These are phyloP conservation scores for Bombus waltoni DNA, from an alignment of 1,140 invertebrate genomes.

Conservation along the genomic window DNA sequence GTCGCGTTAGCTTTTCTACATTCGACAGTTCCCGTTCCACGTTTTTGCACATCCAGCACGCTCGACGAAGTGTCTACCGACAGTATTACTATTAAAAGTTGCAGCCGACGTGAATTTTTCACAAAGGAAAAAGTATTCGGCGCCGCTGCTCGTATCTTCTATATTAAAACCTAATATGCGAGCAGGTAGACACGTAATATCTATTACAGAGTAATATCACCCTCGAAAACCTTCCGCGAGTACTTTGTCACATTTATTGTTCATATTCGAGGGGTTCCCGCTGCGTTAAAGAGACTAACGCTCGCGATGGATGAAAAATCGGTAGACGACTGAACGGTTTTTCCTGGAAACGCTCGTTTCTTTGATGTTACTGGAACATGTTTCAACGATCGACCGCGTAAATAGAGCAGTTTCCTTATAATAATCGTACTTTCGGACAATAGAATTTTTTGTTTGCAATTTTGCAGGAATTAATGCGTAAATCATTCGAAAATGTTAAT, in stretches of 20 bases:
- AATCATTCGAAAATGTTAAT: too few species aligned
- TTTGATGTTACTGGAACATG: background rate
- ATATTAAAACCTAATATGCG: slow-evolving; percentile 74
- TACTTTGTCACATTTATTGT: slow-evolving; percentile 69
- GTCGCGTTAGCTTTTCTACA: slow-evolving; percentile 31
- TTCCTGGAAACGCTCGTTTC: background rate
- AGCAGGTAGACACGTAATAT: slow-evolving; percentile 70
- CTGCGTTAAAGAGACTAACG: slow-evolving; percentile 53
- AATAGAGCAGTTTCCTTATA: too few species aligned
- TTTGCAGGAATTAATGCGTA: too few species aligned
- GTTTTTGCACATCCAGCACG: slow-evolving; percentile 46
- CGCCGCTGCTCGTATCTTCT: slow-evolving; percentile 67
- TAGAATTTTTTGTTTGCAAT: too few species aligned
- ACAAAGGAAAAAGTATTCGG: slow-evolving; percentile 70
- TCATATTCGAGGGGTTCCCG: slow-evolving; percentile 54
- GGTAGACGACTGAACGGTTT: background rate
- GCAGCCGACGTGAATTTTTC: slow-evolving; percentile 71
- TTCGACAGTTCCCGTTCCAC: slow-evolving; percentile 44
- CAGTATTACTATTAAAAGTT: slow-evolving; percentile 72
- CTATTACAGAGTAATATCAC: slow-evolving; percentile 72
- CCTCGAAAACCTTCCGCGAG: slow-evolving; percentile 67
- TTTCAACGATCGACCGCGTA: background rate
- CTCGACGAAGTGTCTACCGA: slow-evolving; percentile 59
- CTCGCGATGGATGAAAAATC: slow-evolving; percentile 16
- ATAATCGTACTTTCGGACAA: too few species aligned